A percentile compares a stretch with the other conserved stretches of the same genome.
Conservation (phyloP, 2,888 invertebrate genomes). For the Ctenicera cuprea region DNA sequence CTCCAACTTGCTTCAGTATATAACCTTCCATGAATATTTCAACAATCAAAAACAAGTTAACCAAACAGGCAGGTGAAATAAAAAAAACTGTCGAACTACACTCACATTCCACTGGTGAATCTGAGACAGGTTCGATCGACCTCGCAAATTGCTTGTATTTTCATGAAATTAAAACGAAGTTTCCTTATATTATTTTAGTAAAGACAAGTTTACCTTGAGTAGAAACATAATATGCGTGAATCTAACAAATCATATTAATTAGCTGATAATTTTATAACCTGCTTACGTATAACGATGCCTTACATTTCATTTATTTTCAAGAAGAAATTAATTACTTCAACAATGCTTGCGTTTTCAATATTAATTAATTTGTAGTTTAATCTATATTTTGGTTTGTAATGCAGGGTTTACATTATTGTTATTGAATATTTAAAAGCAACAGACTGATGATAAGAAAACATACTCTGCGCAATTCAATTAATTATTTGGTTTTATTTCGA, state of each 20-base stretch:
- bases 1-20: no score
- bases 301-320: no score
- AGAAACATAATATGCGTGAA: background rate
- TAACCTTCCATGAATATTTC: slow-evolving; percentile 1
- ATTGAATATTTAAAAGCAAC: no score
- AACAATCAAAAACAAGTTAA: slow-evolving; percentile 10
- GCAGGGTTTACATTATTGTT: no score
- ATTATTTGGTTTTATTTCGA: no score
- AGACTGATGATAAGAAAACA: no score
- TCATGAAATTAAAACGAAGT: slow-evolving; percentile 4
- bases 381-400: no score
- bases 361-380: no score
- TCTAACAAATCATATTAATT: background rate
- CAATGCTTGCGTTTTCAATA: no score
- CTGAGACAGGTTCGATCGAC: background rate
- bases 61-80: background rate
- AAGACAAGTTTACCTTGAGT: slow-evolving; percentile 11
- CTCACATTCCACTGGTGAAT: slow-evolving; percentile 8
- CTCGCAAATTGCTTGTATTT: background rate
- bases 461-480: no score
- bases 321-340: no score
- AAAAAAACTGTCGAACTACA: slow-evolving; percentile 8
- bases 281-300: background rate
- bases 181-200: background rate
- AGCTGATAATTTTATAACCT: background rate